Conservation (phyloP, 2,113 vertebrate genomes). For the Eretmochelys imbricata region DNA sequence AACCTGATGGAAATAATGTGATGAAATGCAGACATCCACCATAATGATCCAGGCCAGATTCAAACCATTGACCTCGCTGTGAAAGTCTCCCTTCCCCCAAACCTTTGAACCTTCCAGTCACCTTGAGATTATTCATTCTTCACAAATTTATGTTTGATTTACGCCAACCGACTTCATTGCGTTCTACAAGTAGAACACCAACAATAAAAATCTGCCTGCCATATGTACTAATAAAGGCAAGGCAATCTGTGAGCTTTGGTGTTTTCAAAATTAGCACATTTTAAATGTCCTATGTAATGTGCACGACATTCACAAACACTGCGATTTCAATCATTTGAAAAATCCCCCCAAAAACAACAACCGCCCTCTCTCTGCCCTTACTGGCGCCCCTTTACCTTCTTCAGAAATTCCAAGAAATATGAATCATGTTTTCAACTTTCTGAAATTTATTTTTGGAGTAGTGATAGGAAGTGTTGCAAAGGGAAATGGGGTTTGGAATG, state of each 20-base stretch:
- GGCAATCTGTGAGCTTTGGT: neutral
- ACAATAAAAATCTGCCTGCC: neutral
- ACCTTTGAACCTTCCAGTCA: neutral
- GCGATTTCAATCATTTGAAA: neutral
- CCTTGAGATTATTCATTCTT: neutral
- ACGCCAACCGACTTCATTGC: neutral
- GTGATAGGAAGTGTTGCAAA: neutral
- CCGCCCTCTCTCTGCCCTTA: neutral
- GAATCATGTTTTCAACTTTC: neutral
- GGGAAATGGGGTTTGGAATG: neutral
- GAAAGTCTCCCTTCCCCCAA: neutral
- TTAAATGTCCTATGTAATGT: neutral
- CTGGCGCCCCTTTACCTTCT: neutral
- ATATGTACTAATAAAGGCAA: neutral
- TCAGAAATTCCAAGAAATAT: neutral
- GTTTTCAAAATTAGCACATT: neutral
- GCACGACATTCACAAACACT: neutral
- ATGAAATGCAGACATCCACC: neutral
- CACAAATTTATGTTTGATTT: neutral
- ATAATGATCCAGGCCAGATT: neutral
- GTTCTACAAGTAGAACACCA: neutral
- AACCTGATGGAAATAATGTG: neutral
- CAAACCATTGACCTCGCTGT: neutral
- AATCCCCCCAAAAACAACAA: neutral
- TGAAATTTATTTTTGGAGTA: neutral